Evolutionary conservation across 2,888 invertebrate species (phyloP).

Genomic region (Gryllus longicercus): DNA sequence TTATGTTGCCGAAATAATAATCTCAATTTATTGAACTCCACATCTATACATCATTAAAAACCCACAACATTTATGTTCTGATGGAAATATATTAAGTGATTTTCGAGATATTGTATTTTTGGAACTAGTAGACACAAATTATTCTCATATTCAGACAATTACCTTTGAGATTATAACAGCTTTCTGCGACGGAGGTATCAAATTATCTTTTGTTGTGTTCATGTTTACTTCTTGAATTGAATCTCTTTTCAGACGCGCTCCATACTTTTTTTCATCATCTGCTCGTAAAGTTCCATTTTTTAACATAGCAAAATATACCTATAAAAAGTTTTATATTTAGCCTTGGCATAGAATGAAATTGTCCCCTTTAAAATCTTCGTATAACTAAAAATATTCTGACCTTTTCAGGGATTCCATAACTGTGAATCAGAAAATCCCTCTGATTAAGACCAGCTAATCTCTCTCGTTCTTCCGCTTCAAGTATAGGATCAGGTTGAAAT

Average conservation of each 20-base stretch:
- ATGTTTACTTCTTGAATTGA: background rate
- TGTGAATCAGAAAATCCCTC: constrained; percentile 65
- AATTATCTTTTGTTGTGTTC: background rate
- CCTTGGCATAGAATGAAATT: too few relatives aligned
- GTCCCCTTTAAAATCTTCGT: too few relatives aligned
- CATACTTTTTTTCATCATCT: constrained; percentile 64
- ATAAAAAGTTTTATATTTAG: constrained; percentile 32
- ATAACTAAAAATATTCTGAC: constrained; percentile 43
- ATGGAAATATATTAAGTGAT: too few relatives aligned
- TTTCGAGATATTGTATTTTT: too few relatives aligned
- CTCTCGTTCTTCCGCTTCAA: constrained; percentile 69
- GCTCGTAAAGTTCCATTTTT: constrained; percentile 63
- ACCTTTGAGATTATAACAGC: background rate
- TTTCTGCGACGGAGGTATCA: background rate
- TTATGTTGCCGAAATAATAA: too few relatives aligned
- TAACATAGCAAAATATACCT: constrained; percentile 64
- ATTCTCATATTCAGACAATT: background rate
- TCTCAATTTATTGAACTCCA: too few relatives aligned
- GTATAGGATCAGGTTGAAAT: constrained; percentile 63
- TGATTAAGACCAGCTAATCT: constrained; percentile 62
- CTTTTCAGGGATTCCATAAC: constrained; percentile 66
- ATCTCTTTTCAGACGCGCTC: constrained; percentile 38
- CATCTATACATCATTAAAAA: too few relatives aligned
- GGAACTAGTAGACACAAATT: too few relatives aligned
- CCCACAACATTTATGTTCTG: too few relatives aligned